Evolutionary conservation across 2,113 vertebrate genomes (phyloP).

Genomic region (Gallinago jamesoni): DNA sequence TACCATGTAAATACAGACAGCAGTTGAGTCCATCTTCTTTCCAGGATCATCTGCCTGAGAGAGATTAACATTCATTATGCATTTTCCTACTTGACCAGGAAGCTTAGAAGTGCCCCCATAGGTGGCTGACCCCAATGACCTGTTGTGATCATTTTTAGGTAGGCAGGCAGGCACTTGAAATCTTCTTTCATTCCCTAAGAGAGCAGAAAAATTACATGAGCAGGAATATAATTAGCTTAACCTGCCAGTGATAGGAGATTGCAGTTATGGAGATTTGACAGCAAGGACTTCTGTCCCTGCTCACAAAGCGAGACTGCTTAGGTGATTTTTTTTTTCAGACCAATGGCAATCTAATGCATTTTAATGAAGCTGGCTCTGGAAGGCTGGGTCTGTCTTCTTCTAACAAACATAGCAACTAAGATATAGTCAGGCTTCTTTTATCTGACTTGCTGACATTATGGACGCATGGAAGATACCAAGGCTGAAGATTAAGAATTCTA

Average conservation of each 20-base stretch:
- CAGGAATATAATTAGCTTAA: background rate
- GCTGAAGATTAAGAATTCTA: background rate
- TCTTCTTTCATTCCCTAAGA: background rate
- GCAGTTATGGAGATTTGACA: background rate
- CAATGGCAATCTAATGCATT: background rate
- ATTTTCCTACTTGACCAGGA: background rate
- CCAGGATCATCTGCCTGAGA: background rate
- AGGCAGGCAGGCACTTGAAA: background rate
- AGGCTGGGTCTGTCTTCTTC: background rate
- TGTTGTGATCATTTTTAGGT: background rate
- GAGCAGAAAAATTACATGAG: background rate
- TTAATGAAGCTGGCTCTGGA: background rate
- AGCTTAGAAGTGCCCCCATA: background rate
- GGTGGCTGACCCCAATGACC: background rate
- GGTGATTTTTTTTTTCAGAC: background rate
- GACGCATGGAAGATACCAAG: background rate
- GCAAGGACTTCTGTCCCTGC: background rate
- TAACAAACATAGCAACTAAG: background rate
- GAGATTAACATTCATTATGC: background rate
- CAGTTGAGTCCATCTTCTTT: background rate
- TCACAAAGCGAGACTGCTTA: background rate
- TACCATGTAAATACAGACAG: background rate
- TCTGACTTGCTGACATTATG: background rate
- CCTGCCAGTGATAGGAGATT: background rate
- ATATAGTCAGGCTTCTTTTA: background rate